A percentile compares a stretch with the other conserved stretches of the same genome.
Conservation (phyloP, 2,888 invertebrate genomes). For the Julus scandinavius region DNA sequence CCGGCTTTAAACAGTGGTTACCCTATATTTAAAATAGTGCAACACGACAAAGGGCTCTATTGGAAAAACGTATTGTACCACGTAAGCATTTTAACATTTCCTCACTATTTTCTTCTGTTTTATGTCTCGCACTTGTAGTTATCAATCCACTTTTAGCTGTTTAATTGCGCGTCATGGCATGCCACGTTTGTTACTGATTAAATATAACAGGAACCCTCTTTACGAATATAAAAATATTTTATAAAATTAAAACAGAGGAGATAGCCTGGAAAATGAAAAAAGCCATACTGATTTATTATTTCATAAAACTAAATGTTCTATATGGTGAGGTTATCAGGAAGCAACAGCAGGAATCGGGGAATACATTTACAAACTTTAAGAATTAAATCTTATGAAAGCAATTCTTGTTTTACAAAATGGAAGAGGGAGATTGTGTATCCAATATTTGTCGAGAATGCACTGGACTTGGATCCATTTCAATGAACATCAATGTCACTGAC, state of each 20-base stretch:
- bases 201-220: not conserved
- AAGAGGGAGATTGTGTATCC: not conserved
- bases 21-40: not conserved
- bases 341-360: too few species aligned
- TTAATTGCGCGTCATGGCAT: not conserved
- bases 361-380: too few species aligned
- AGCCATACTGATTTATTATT: too few species aligned
- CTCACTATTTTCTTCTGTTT: not conserved
- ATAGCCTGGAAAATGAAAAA: not conserved
- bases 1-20: not conserved
- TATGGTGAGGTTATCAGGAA: too few species aligned
- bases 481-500: conserved; percentile 26
- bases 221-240: not conserved
- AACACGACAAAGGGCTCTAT: not conserved
- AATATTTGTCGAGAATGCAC: not conserved
- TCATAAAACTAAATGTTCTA: too few species aligned
- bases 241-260: too few species aligned
- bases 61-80: not conserved
- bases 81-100: not conserved
- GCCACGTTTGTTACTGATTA: not conserved
- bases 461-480: not conserved
- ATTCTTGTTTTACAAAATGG: too few species aligned
- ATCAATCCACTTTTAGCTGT: not conserved
- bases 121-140: not conserved
- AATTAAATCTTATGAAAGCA: too few species aligned